phyloP scores from a whole-genome alignment of 2,113 vertebrate genomes.

The Nipponia nippon region DNA sequence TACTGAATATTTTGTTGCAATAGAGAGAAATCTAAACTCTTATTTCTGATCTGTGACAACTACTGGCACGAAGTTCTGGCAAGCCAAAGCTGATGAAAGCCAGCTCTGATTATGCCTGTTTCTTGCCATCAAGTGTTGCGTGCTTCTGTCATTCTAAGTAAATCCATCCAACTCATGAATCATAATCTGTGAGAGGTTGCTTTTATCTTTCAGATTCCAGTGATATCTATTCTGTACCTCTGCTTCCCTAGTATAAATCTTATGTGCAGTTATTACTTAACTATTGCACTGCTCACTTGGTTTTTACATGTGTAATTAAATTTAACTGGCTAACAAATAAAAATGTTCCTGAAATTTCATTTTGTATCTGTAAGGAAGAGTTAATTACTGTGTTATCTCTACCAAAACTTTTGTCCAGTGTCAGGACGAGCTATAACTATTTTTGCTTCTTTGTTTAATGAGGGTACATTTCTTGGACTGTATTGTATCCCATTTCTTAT shows the following conservation, averaged over 20 bases:
- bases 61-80: conserved; percentile 35
- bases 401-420: not conserved
- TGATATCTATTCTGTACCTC: not conserved
- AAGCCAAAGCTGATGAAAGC: conserved; percentile 31
- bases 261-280: not conserved
- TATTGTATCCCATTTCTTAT: not conserved
- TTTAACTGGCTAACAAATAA: not conserved
- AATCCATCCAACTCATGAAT: conserved; percentile 20
- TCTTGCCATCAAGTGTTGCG: not conserved
- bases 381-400: not conserved
- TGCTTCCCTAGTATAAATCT: not conserved
- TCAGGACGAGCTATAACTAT: not conserved
- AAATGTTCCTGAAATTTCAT: not conserved
- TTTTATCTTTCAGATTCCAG: conserved; percentile 15
- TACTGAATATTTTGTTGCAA: not conserved
- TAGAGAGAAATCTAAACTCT: not conserved
- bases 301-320: not conserved
- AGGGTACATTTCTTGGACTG: not conserved
- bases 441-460: not conserved
- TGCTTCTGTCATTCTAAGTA: conserved; percentile 9
- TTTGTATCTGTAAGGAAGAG: not conserved
- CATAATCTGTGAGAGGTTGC: not conserved
- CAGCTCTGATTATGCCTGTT: conserved; percentile 16
- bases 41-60: conserved; percentile 17
- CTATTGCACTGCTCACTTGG: not conserved